A percentile compares a stretch with the other conserved stretches of the same genome.
These are phyloP conservation scores for Heteromormyrus szaboi DNA, from an alignment of 2,797 vertebrate genomes.

Conservation along the genomic window DNA sequence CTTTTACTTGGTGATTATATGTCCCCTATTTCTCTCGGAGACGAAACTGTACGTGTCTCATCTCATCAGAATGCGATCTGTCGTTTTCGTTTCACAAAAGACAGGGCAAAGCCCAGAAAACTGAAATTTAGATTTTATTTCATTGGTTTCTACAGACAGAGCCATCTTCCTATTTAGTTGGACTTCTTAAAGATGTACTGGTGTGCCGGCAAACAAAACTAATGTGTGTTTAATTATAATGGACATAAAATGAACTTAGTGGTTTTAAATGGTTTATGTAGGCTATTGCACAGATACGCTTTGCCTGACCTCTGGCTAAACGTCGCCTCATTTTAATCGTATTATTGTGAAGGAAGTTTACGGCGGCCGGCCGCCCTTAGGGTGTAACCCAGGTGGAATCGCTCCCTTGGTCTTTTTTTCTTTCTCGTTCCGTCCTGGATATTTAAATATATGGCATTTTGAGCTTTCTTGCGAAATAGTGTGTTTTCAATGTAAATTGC, in stretches of 20 bases:
- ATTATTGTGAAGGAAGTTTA: neutral
- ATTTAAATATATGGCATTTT: neutral
- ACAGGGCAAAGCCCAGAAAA: neutral
- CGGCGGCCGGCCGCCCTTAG: neutral
- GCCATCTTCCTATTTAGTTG: neutral
- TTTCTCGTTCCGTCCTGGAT: neutral
- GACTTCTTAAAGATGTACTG: neutral
- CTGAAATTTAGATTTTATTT: neutral
- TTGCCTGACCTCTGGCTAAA: neutral
- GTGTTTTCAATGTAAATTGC: neutral
- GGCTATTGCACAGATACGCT: neutral
- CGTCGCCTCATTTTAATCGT: neutral
- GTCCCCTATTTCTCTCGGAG: neutral
- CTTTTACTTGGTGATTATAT: neutral
- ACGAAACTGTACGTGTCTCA: neutral
- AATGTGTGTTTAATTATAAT: neutral
- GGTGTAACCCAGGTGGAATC: neutral
- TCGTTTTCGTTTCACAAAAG: neutral
- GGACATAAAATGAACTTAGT: neutral
- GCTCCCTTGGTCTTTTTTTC: neutral
- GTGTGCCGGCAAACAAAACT: neutral
- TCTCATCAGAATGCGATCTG: neutral
- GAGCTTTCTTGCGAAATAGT: neutral
- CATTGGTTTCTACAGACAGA: neutral
- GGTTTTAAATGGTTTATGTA: neutral